Conservation (phyloP, 2,113 vertebrate genomes). For the Dipodomys ordii region DNA sequence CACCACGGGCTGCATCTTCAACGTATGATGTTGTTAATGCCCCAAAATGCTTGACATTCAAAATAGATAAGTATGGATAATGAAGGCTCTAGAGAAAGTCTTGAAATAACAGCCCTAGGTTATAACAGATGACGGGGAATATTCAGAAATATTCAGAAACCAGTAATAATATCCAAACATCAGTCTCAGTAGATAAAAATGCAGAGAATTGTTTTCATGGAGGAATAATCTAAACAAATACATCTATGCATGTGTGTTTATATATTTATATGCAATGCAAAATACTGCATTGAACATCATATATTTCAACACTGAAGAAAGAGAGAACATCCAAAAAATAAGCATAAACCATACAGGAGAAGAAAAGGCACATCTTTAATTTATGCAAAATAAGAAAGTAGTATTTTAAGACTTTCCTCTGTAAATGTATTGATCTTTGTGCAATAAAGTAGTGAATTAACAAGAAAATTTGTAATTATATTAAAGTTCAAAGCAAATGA, state of each 20-base stretch:
- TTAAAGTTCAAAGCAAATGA: slow-evolving; percentile 53
- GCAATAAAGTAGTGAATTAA: not conserved
- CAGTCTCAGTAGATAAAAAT: not conserved
- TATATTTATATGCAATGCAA: not conserved
- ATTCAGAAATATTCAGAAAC: not conserved
- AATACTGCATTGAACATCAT: not conserved
- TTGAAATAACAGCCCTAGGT: not conserved
- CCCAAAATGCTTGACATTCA: slow-evolving; percentile 4
- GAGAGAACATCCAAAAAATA: slow-evolving; percentile 46
- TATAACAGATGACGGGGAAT: not conserved
- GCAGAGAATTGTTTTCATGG: not conserved
- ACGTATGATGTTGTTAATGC: not conserved
- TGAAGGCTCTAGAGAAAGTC: not conserved
- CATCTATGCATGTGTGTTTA: not conserved
- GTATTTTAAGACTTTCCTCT: slow-evolving; percentile 15
- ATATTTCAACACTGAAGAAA: too few species aligned
- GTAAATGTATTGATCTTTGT: slow-evolving; percentile 43
- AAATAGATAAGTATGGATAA: not conserved
- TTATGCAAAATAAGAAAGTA: slow-evolving; percentile 27
- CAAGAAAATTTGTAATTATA: slow-evolving; percentile 18
- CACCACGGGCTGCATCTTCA: not conserved
- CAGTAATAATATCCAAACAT: too few species aligned
- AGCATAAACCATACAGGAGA: not conserved
- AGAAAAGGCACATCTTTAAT: slow-evolving; percentile 49
- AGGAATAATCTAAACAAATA: slow-evolving; percentile 9